Evolutionary conservation across 2,113 vertebrate genomes (phyloP).

Genomic region (Platysternon megacephalum): DNA sequence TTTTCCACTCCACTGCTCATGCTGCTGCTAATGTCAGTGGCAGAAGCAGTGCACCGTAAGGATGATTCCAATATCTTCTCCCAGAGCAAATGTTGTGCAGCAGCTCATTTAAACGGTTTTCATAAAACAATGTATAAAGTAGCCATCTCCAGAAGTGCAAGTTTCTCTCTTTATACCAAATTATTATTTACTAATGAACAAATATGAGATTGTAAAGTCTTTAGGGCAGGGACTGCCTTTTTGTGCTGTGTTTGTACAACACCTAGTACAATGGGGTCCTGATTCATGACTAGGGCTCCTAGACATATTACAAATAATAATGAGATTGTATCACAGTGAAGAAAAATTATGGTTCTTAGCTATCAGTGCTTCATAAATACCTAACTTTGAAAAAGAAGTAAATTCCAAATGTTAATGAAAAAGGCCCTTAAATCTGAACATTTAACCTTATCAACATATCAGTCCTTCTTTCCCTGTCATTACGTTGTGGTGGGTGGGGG

Average conservation of each 20-base stretch:
- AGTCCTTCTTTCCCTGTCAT: background rate
- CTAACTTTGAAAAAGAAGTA: background rate
- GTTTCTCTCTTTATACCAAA: background rate
- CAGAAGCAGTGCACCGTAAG: background rate
- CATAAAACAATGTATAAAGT: background rate
- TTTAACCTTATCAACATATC: conserved; percentile 4
- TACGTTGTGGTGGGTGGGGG: background rate
- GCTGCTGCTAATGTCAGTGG: background rate
- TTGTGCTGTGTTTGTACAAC: background rate
- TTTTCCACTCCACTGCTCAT: background rate
- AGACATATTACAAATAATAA: background rate
- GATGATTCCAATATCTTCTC: background rate
- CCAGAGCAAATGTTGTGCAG: background rate
- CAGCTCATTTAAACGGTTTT: background rate
- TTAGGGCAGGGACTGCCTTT: background rate
- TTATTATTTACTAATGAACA: background rate
- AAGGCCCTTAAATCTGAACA: background rate
- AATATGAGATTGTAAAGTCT: background rate
- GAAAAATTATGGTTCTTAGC: background rate
- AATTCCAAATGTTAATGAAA: background rate
- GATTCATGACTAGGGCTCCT: background rate
- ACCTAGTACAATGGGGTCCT: background rate
- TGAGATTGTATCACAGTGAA: background rate
- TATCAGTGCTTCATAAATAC: background rate
- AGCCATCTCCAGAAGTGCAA: background rate